Conservation (phyloP, 92 coral and sea anemone species). For the Chrysogorgia sp. region DNA sequence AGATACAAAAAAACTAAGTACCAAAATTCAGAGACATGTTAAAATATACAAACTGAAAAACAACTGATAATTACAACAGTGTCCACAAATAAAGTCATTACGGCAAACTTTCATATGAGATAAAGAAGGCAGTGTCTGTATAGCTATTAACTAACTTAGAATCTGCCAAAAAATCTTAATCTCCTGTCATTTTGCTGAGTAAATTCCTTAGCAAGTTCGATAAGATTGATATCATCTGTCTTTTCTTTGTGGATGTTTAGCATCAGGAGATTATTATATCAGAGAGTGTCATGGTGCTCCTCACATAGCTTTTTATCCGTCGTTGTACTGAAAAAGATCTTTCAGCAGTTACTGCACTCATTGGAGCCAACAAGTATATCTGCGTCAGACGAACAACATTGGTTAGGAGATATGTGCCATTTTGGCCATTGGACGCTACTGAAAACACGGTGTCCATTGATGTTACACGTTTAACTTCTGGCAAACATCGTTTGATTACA, state of each 20-base stretch:
- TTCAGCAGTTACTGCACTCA: background rate
- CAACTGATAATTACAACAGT: no score
- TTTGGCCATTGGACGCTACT: constrained; percentile 4
- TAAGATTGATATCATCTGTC: background rate
- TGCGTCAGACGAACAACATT: constrained; percentile 19
- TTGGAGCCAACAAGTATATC: constrained; percentile 17
- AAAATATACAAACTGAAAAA: no score
- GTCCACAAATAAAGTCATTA: no score
- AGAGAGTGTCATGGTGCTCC: background rate
- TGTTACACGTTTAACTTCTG: constrained; percentile 16
- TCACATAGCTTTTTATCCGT: constrained; percentile 2
- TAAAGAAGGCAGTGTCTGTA: no score
- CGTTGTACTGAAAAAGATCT: constrained; percentile 9
- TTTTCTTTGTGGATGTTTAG: constrained; percentile 10
- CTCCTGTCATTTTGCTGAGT: constrained; percentile 7
- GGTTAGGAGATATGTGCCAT: background rate
- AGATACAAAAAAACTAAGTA: no score
- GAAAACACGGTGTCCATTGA: constrained; percentile 25
- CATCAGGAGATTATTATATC: constrained; percentile 17
- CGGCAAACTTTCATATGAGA: no score
- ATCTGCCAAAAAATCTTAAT: constrained; percentile 4
- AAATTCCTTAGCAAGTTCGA: constrained; percentile 8
- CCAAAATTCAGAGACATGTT: no score
- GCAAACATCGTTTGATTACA: constrained; percentile 20
- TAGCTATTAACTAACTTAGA: background rate